Base-by-base conservation (phyloP, 1,140 invertebrate species). In the Ostrea edulis region DNA sequence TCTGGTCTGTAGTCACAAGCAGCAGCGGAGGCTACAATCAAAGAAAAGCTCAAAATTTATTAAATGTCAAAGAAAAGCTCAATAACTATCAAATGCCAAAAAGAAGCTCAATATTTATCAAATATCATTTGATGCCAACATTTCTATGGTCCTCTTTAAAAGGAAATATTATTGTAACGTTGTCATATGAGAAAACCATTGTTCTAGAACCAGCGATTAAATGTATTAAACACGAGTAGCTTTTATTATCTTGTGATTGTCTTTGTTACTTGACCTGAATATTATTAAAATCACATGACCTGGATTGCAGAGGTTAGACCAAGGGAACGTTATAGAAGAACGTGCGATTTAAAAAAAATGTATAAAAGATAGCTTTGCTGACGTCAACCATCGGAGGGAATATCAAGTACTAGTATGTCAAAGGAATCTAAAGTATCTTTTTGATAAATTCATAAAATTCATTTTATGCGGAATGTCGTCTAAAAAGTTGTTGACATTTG, bases 21-120 rank as follows among this genome's bases (percentile, higher is more conserved):
- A n/a, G 83, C 83, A 22, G 83, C 83, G 25, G 83, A 55, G 35
- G 83, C 83, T 85, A 54, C 12, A 35, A 62, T 83, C 7, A 51
- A 83, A 22, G n/a, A 81, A 0, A 35, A 81, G 35, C 9, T 14
- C 71, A 53, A 20, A 1, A 17, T 62, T 62, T 20, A 62, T 62
- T 20, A 62, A 62, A 20, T 1, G 14, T 62, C 5, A 62, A 22
- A 53, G n/a, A 81, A 0, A 35, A 81, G 35, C 9, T 14, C 71
- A 53, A 20, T 5, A 17, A 20, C 20, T 20, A 62, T 62, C n/a
- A 62, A 62, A 20, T 1, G 14, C 20, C 5, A 62, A n/a, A 22
- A 53, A 81, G 8, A 35, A 81, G 35, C 9, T 14, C 71, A 53
- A 20, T 5, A 17, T 62, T 62, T 20, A 62, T 62, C n/a, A 62